Evolutionary conservation across 1,140 invertebrate species (phyloP), one percentile per base, ranked within the genome.

Genomic region (Pygmarrhopalites habei): DNA sequence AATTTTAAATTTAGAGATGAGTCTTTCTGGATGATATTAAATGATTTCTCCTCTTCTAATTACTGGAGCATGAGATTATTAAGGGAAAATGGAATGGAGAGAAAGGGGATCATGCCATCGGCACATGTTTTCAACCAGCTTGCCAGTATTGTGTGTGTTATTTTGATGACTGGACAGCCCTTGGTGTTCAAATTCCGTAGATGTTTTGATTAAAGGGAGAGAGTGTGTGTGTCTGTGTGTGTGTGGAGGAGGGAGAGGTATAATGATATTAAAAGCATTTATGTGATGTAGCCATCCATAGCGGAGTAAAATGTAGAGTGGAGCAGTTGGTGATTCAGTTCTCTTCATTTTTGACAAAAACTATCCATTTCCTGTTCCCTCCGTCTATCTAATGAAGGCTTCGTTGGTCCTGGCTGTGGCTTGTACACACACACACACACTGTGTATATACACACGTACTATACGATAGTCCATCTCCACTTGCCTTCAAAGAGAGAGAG

Each of bases 311-410:
- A 32, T 29, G 26, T 43, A 29, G 17, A 46, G 23, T 35, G n/a
- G 14, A 2, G 2, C 28, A 25, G 23, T 55, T 55, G 52, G 52
- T 55, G 14, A 10, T 55, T n/a, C 2, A 28, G n/a, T 43, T 29
- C 21, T 21, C 14, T 15, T 46, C 35, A 55, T 25, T 17, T 46
- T 58, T 44, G 41, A 58, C 41, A 58, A 58, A 46, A 58, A 58
- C 10, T 58, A 28, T 39, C 41, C 41, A 58, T 58, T 58, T 58
- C 57, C 57, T 58, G 57, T 58, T 58, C 28, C 41, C 57, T 47
- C 41, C 32, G 32, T 47, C 23, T 19, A 47, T 19, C 17, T n/a
- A 47, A 25, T n/a, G n/a, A n/a, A n/a, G n/a, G n/a, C n/a, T n/a
- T n/a, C n/a, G n/a, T n/a, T n/a, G n/a, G n/a, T n/a, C n/a, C n/a